Evolutionary conservation across 2,113 vertebrate genomes (phyloP).

Genomic region (Turdus rufiventris): DNA sequence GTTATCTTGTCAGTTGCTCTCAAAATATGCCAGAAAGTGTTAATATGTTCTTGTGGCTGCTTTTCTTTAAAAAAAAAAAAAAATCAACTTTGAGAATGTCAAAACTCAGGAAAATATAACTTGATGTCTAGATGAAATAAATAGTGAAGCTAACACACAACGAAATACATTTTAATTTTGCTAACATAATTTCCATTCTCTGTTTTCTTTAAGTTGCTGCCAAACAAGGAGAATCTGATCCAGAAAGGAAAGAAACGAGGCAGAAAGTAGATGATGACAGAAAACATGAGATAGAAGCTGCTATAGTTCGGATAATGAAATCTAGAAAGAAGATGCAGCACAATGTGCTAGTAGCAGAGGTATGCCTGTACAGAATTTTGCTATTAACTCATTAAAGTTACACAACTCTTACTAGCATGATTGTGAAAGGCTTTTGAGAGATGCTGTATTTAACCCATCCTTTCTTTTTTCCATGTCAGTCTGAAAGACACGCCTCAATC

Average conservation of each 20-base stretch:
- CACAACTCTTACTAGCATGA: background rate
- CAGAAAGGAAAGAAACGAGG: conserved; percentile 95
- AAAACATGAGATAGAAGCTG: conserved; percentile 97
- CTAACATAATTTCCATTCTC: background rate
- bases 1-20: conserved; percentile 52
- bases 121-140: conserved; percentile 32
- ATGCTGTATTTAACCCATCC: background rate
- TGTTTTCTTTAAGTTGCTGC: conserved; percentile 84
- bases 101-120: conserved; percentile 17
- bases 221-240: conserved; percentile 96
- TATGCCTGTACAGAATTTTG: conserved; percentile 38
- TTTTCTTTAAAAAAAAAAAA: background rate
- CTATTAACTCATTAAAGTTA: background rate
- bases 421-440: background rate
- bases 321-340: conserved; percentile 98
- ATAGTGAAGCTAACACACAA: background rate
- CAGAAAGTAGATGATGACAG: conserved; percentile 98
- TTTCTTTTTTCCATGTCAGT: background rate
- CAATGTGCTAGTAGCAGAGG: conserved; percentile 96
- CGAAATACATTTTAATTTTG: background rate
- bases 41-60: conserved; percentile 13
- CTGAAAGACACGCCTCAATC: background rate
- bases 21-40: conserved; percentile 29
- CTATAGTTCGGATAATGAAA: conserved; percentile 98
- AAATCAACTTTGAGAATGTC: background rate